Percentiles rank a stretch among this genome's conserved stretches.
Conservation (phyloP, 2,797 vertebrate genomes). For the Pterois miles region DNA sequence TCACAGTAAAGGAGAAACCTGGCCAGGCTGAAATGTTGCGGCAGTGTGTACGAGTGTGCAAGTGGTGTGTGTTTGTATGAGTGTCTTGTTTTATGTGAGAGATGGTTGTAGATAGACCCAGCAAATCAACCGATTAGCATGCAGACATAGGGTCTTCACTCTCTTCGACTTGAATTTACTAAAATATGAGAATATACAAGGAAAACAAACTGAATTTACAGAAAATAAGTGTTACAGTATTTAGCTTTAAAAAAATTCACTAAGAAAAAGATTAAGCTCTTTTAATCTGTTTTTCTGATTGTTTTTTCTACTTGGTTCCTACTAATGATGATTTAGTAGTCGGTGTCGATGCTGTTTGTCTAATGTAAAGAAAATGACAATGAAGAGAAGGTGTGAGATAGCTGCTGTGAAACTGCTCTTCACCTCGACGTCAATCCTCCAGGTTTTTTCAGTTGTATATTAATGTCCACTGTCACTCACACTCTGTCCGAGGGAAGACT, state of each 20-base stretch:
- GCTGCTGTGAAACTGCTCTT: constrained; percentile 50
- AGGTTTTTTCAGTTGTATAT: constrained; percentile 60
- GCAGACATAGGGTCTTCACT: constrained; percentile 57
- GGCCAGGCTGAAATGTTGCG: neutral
- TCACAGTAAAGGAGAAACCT: constrained; percentile 7
- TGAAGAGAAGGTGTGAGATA: constrained; percentile 38
- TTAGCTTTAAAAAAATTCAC: constrained; percentile 69
- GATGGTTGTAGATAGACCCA: constrained; percentile 60
- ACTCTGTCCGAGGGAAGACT: constrained; percentile 59
- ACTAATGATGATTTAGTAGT: constrained; percentile 61
- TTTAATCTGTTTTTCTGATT: constrained; percentile 58
- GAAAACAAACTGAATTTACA: constrained; percentile 54
- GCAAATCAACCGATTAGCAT: constrained; percentile 66
- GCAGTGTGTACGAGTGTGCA: constrained; percentile 32
- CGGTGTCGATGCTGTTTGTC: constrained; percentile 59
- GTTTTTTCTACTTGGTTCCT: constrained; percentile 67
- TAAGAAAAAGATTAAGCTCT: constrained; percentile 43
- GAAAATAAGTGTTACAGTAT: constrained; percentile 53
- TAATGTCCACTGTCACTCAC: constrained; percentile 72
- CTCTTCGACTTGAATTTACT: constrained; percentile 54
- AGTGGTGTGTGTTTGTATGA: constrained; percentile 43
- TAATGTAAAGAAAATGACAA: constrained; percentile 51
- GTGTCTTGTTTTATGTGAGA: constrained; percentile 44
- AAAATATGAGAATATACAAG: constrained; percentile 51
- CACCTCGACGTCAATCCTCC: constrained; percentile 34